Base-by-base conservation (phyloP, 2,888 invertebrate genomes). In the Drosophila bunnanda region DNA sequence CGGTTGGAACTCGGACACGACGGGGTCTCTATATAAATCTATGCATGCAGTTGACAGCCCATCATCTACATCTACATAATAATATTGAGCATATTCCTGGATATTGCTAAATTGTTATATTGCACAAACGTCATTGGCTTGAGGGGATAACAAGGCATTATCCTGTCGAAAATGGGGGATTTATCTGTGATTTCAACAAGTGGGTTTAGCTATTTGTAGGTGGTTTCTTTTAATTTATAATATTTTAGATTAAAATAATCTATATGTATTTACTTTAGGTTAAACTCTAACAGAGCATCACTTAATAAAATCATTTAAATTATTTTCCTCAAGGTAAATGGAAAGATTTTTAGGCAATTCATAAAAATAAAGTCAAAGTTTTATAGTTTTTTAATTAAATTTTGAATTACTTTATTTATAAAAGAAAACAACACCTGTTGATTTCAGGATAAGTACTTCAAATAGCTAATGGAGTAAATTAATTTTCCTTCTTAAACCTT, bases 21-120 rank as follows among this genome's bases (percentile, higher is more conserved):
- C 30, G 13, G 10, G 30, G 13, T 22, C 4, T 7, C 54, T 60
- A 32, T 41, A 17, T 32, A 60, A 60, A 52, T 25, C 22, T 41
- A 41, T 25, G 22, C 59, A 60, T 54, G 59, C 59, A 41, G 32
- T 25, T 54, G 59, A 60, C 59, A 54, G 54, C 32, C 59, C 54
- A 54, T 32, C 54, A 34, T 34, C 32, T 41, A 13, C 5, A 22
- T 5, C 2, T 13, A 54, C 54, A 54, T 54, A 41, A 25, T 54
- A 39, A 22, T 39, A 41, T 20, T 8, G 48, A 48, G 12, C 6
- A 46, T 6, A n/a, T n/a, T 28, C 30, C 2, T 30, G 12, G 7
- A 13, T 32, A 30, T 52, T 25, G 2, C 25, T 25, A 25, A 25
- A 25, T 25, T 25, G 25, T 4, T 25, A 25, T 4, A 25, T 25